phyloP scores from a whole-genome alignment of 2,113 vertebrate species.

The Alaudala cheleensis region DNA sequence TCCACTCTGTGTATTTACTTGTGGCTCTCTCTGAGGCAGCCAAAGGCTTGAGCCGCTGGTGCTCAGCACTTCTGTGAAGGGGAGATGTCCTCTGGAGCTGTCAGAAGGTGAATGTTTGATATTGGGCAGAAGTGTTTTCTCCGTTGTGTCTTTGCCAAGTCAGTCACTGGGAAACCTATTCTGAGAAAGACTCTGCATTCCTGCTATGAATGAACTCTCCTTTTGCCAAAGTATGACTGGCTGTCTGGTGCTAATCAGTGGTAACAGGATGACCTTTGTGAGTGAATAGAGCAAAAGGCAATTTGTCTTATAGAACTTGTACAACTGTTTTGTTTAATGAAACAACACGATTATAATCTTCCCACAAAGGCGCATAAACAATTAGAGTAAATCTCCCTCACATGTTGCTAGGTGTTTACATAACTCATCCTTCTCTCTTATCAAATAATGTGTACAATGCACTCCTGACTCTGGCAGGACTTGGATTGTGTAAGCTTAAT shows the following conservation, averaged over 20 bases:
- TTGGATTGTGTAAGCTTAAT: constrained; percentile 21
- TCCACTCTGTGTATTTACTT: neutral
- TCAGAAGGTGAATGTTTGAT: constrained; percentile 54
- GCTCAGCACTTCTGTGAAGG: neutral
- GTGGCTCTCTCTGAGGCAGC: neutral
- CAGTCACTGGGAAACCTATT: constrained; percentile 67
- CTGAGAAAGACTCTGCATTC: constrained; percentile 49
- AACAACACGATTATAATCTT: constrained; percentile 69
- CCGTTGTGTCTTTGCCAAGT: constrained; percentile 39
- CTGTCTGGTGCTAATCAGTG: constrained; percentile 58
- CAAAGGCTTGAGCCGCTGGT: neutral
- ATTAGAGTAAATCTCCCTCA: constrained; percentile 70
- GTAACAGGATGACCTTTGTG: constrained; percentile 68
- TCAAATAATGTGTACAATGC: constrained; percentile 48
- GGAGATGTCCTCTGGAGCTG: constrained; percentile 43
- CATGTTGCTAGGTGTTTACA: constrained; percentile 61
- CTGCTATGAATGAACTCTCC: constrained; percentile 60
- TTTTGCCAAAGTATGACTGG: constrained; percentile 29
- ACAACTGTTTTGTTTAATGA: constrained; percentile 70
- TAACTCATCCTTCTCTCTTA: constrained; percentile 64
- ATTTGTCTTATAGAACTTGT: constrained; percentile 68
- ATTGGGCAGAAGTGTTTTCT: constrained; percentile 25
- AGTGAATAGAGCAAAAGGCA: constrained; percentile 68
- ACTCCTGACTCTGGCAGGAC: constrained; percentile 55
- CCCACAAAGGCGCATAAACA: constrained; percentile 66